Conservation (phyloP, 2,888 invertebrate species). For the Parnassius orleans region DNA sequence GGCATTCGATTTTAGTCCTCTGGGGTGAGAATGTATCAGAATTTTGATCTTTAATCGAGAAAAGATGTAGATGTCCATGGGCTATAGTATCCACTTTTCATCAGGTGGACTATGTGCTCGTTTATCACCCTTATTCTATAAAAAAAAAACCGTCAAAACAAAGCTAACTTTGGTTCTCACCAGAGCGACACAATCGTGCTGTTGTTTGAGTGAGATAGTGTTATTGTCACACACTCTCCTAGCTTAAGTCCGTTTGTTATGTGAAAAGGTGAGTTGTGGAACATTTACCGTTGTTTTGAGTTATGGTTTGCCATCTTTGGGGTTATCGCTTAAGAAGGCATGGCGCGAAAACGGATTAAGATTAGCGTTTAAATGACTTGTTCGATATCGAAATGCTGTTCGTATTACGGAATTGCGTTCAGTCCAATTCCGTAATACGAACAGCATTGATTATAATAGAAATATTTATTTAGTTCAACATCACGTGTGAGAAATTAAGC, state of each 20-base stretch:
- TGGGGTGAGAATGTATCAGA: too few relatives aligned
- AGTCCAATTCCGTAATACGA: too few relatives aligned
- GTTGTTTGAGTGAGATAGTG: slow-evolving; percentile 19
- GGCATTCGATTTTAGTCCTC: too few relatives aligned
- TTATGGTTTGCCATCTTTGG: neutral
- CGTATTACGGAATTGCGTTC: neutral
- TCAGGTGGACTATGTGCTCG: too few relatives aligned
- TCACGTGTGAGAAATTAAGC: neutral
- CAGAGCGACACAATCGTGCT: too few relatives aligned
- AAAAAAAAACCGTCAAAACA: too few relatives aligned
- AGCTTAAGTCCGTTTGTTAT: neutral
- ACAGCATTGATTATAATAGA: neutral
- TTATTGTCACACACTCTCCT: slow-evolving; percentile 20
- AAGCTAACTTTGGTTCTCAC: too few relatives aligned
- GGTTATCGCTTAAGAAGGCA: neutral
- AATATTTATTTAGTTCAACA: neutral
- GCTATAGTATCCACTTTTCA: too few relatives aligned
- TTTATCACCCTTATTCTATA: too few relatives aligned
- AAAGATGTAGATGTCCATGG: too few relatives aligned
- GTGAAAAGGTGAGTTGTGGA: slow-evolving; percentile 1
- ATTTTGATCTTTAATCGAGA: too few relatives aligned
- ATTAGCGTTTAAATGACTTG: slow-evolving; percentile 3
- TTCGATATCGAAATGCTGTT: slow-evolving; percentile 4
- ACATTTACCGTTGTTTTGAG: neutral
- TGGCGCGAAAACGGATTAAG: slow-evolving; percentile 1